phyloP scores from a whole-genome alignment of 2,113 vertebrate species.

The Pycnonotus jocosus region DNA sequence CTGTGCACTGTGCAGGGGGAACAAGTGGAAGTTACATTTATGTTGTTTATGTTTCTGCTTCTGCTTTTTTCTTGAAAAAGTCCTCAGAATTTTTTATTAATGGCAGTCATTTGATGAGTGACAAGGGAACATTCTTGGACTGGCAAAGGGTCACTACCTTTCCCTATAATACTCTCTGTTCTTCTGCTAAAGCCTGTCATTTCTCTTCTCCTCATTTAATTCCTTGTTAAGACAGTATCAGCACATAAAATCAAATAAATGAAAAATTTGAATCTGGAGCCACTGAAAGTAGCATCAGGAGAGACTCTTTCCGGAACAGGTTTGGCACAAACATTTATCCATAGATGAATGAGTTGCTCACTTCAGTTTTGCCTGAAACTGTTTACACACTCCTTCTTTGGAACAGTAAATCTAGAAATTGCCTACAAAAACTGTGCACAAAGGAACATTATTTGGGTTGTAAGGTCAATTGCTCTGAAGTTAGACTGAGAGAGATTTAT shows the following conservation, averaged over 20 bases:
- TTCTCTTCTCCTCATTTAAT: neutral
- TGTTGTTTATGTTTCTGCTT: neutral
- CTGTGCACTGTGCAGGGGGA: neutral
- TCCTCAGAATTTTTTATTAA: neutral
- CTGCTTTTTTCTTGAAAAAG: neutral
- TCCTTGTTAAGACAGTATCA: neutral
- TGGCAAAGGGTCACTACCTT: neutral
- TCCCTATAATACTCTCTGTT: neutral
- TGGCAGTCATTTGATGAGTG: neutral
- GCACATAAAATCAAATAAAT: neutral
- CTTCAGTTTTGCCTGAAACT: neutral
- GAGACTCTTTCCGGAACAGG: neutral
- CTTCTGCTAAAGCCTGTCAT: neutral
- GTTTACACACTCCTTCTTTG: neutral
- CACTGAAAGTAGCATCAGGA: neutral
- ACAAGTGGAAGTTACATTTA: neutral
- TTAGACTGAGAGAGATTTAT: constrained; percentile 2
- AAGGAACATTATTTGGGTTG: constrained; percentile 4
- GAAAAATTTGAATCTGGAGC: neutral
- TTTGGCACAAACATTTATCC: neutral
- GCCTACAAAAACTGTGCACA: neutral
- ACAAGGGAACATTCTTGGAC: neutral
- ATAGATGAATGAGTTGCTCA: neutral
- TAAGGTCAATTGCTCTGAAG: constrained; percentile 25
- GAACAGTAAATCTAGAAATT: constrained; percentile 23